Base-by-base conservation (phyloP, 2,797 vertebrate genomes). In the Betta splendens region DNA sequence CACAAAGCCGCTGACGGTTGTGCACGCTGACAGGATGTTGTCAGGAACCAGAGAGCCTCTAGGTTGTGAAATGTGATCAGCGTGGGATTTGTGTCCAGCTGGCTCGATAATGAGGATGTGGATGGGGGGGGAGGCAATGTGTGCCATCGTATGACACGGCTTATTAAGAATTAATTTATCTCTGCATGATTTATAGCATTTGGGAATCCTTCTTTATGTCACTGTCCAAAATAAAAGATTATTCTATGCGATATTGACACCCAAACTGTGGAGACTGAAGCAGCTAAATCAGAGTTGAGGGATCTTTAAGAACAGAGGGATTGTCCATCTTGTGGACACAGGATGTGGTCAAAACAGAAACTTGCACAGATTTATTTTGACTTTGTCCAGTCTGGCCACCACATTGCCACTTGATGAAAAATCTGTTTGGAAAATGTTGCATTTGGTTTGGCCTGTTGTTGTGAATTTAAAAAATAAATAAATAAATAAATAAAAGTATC, bases 41-140 rank as follows among this genome's bases (percentile, higher is more conserved):
- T 64, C 49, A 42, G 46, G 18, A 49, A 36, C 48, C 48, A 2
- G 23, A 49, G 55, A 46, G 48, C 38, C 56, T 56, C 7, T 21
- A 25, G 54, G 36, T 51, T 48, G 47, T 71, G 61, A 80, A 78
- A 83, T 36, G 47, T 37, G 58, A 63, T 74, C 59, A 56, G 61
- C 1, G 2, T 46, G 33, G 48, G 72, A 82, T 79, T 73, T 64
- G 53, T 53, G 63, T 72, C 50, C 42, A 69, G 58, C 64, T 68
- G 72, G 33, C 45, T 54, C 0, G 3, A 55, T 23, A 67, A 43
- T 22, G 20, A 51, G 55, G 58, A 56, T 28, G 59, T 35, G 32
- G 32, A 42, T 23, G 29, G 32, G 25, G 23, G 39, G 32, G 3
- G 26, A 57, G 83, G 85, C 77, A 56, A 85, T 86, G 17, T 36